Conservation (phyloP, 2,113 vertebrate species). For the Rallus limicola region DNA sequence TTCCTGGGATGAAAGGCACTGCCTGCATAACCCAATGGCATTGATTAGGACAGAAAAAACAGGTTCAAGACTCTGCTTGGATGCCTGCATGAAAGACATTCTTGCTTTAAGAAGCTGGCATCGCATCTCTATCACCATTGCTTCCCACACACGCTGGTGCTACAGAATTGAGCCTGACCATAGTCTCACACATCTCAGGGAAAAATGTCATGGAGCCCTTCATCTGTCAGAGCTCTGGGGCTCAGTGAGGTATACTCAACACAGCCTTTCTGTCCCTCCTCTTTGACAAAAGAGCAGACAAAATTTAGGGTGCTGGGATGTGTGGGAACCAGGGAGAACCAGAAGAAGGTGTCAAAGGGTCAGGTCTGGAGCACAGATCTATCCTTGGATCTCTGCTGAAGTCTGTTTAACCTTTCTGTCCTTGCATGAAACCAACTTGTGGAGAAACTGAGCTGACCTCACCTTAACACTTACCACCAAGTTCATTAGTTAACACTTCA, state of each 20-base stretch:
- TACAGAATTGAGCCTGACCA: background rate
- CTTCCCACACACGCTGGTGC: background rate
- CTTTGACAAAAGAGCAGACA: background rate
- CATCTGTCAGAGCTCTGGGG: background rate
- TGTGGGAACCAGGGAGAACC: background rate
- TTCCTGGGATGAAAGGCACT: conserved; percentile 19
- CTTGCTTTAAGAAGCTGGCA: background rate
- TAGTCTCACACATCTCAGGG: background rate
- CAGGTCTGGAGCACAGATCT: background rate
- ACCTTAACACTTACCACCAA: conserved; percentile 40
- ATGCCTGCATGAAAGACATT: background rate
- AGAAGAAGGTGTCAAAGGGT: background rate
- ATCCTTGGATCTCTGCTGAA: background rate
- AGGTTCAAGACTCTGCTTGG: conserved; percentile 3
- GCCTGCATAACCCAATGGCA: conserved; percentile 31
- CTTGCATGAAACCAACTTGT: background rate
- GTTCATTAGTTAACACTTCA: conserved; percentile 62
- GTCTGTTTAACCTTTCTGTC: background rate
- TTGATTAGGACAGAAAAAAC: conserved; percentile 54
- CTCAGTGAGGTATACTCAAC: background rate
- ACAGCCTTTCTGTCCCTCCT: background rate
- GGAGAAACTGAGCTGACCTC: conserved; percentile 52
- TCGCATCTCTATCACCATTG: background rate
- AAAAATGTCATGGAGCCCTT: background rate
- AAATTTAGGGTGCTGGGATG: background rate